Evolutionary conservation across 1,140 invertebrate species (phyloP), one percentile per base, ranked within the genome.

Genomic region (Scylla paramamosain): DNA sequence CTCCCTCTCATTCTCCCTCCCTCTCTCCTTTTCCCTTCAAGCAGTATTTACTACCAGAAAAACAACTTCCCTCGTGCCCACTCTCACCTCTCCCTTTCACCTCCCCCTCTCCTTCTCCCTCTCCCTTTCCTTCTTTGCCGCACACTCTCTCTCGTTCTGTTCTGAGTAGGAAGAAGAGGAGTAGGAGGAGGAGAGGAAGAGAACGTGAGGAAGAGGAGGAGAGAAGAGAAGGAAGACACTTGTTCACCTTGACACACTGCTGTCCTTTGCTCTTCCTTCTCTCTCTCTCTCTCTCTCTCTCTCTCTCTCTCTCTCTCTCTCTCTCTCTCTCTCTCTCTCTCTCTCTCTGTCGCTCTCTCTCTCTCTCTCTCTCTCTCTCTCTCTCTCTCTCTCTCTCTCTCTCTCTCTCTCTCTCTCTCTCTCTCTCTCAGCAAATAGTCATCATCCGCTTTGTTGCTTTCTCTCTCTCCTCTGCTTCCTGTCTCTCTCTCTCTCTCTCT

Each of bases 311-410:
- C 52, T 28, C 59, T 82, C 28, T 39, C 28, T 92, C 31, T 32
- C 28, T 32, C 45, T 87, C 45, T 93, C 31, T 93, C 83, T 87
- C 20, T 48, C 4, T 82, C 48, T 89, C 28, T 39, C 29, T 67
- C 86, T 77, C 84, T 94, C 87, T 67, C 45, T 86, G 3, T 91
- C 89, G 6, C 48, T 92, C 48, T 59, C 90, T 59, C 90, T 92
- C 48, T 48, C 48, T 77, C 48, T 28, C 90, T 59, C 20, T n/a
- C 28, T 39, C 59, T 82, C 77, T 92, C 77, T 39, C 77, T 29
- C 28, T 83, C 29, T 83, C 31, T 31, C 45, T 45, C 31, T 25
- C 32, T 32, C 31, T 32, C 29, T 82, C 59, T 32, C 67, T 32
- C 46, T 92, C 59, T 92, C 59, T 32, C 31, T 32, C 59, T 31